Conservation (phyloP, 2,113 vertebrate genomes). For the Oreochromis niloticus region DNA sequence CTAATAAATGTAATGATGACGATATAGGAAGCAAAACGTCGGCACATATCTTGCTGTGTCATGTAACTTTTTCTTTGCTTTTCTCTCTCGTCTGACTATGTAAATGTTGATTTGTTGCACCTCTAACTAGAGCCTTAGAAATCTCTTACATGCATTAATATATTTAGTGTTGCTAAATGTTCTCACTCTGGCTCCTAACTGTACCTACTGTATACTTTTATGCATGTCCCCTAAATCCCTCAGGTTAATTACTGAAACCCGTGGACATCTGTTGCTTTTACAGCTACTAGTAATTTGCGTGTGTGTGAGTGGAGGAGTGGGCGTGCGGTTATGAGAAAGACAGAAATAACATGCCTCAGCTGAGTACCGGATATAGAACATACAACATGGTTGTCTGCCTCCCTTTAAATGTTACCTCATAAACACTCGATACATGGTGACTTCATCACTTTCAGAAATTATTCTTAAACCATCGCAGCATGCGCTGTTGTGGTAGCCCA, state of each 20-base stretch:
- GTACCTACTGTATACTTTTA: background rate
- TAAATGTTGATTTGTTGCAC: background rate
- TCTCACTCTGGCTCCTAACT: background rate
- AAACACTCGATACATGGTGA: background rate
- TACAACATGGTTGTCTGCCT: background rate
- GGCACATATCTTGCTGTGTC: background rate
- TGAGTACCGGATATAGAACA: constrained; percentile 30
- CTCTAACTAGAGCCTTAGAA: background rate
- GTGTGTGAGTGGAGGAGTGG: background rate
- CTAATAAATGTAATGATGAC: background rate
- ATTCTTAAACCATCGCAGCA: background rate
- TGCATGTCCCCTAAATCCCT: background rate
- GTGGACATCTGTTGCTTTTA: constrained; percentile 11
- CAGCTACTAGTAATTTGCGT: background rate
- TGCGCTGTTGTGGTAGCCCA: background rate
- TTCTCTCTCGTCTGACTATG: background rate
- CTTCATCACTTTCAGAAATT: constrained; percentile 25
- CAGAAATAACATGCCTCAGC: constrained; percentile 1
- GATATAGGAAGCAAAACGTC: background rate
- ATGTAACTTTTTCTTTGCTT: background rate
- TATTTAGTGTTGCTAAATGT: background rate
- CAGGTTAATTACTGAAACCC: background rate
- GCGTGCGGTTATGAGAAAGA: background rate
- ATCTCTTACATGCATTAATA: background rate
- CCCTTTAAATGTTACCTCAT: constrained; percentile 50